Percentiles rank a stretch among this genome's conserved stretches.
These are phyloP conservation scores for Eucidaris tribuloides DNA, from an alignment of 35 echinoderm and acorn worm genomes.

Conservation along the genomic window DNA sequence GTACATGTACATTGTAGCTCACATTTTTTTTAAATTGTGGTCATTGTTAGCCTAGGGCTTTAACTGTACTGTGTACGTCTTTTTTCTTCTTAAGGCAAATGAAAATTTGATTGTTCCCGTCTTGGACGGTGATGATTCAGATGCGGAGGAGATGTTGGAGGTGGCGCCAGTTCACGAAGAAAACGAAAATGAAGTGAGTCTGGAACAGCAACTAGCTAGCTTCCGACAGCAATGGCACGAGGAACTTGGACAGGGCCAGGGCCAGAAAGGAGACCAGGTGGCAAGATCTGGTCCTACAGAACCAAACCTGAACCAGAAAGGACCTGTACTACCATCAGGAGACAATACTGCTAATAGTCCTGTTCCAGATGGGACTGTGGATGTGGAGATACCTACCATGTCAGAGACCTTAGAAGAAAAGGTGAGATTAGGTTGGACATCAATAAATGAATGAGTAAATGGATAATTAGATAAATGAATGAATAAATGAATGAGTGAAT, in stretches of 20 bases:
- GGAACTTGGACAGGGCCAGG: conserved; percentile 37
- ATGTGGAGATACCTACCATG: not conserved
- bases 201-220: conserved; percentile 66
- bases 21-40: not conserved
- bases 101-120: conserved; percentile 24
- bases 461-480: too few relatives aligned
- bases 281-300: not conserved
- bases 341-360: not conserved
- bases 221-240: conserved; percentile 83
- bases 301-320: conserved; percentile 5
- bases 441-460: too few relatives aligned
- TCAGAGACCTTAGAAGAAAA: conserved; percentile 27
- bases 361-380: not conserved
- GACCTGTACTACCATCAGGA: not conserved
- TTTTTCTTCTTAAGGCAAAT: conserved; percentile 26
- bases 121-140: conserved; percentile 41
- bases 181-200: not conserved
- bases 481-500: too few relatives aligned
- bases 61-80: not conserved
- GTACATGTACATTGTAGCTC: not conserved
- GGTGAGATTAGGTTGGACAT: conserved; percentile 12
- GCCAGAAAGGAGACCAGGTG: not conserved
- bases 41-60: not conserved
- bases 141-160: conserved; percentile 55
- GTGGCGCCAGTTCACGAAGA: not conserved